Evolutionary conservation across 1,140 invertebrate genomes (phyloP), one percentile per base, ranked within the genome.

Genomic region (Drosophila tsacasi): DNA sequence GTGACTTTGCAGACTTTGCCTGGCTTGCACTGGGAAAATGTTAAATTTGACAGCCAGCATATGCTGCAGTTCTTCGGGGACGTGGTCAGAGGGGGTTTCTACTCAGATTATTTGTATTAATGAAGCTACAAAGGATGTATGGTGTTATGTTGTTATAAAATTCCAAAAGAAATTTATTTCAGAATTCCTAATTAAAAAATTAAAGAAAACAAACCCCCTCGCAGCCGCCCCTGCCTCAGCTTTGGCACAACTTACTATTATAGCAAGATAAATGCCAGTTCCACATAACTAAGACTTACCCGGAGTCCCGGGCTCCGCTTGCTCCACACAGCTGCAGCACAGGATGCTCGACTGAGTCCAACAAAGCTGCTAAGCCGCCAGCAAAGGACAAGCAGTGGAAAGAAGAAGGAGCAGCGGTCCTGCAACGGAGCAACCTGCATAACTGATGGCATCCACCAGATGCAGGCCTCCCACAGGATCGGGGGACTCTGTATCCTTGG

Each of bases 181-280:
- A 13, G 7, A 21, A 46, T 17, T 10, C 10, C 44, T 2, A 0
- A 46, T 7, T 15, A 1, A 21, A 47, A 49, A 49, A 2, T 25
- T 0, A 32, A 19, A 32, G 0, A 30, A 50, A 30, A 2, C 25
- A 21, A 39, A 30, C 19, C 35, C 61, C 35, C 5, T 55, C 25
- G 17, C 5, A 1, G 15, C n/a, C 35, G 17, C 67, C 54, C 17
- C 19, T 57, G 54, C 9, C 9, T n/a, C 15, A 23, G 21, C 49
- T 25, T 55, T 55, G 47, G 69, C 74, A 84, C 81, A 90, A 81
- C 84, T 84, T 84, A 84, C 84, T 90, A 89, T 89, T 89, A 89
- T 90, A 85, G 69, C 50, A 90, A 84, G 84, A 89, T 89, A 89
- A 89, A 89, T 89, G 85, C 85, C 78, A 84, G 60, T 64, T 54